Conservation (phyloP, 2,888 invertebrate genomes). For the Leptogaster cylindrica region DNA sequence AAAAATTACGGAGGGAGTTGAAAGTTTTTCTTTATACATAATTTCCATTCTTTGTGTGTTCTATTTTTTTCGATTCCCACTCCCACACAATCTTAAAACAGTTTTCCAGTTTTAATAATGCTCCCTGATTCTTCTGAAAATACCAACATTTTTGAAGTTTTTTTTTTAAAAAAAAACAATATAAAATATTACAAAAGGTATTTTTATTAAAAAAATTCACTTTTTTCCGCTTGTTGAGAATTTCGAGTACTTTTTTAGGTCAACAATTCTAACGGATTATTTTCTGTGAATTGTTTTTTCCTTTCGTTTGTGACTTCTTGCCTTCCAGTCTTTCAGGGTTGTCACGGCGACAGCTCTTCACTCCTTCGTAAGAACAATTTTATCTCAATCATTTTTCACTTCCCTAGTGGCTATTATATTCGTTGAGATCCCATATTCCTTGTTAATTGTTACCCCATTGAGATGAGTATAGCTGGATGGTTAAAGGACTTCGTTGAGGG, state of each 20-base stretch:
- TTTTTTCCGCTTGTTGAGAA: slow-evolving; percentile 10
- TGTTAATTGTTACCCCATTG: no score
- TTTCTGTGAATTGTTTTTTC: background rate
- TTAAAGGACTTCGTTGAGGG: no score
- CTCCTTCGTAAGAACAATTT: no score
- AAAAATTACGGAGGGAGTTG: slow-evolving; percentile 4
- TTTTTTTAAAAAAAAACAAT: no score
- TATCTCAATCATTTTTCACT: no score
- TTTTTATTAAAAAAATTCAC: slow-evolving; percentile 33
- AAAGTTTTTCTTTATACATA: background rate
- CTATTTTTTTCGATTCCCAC: background rate
- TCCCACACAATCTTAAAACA: background rate
- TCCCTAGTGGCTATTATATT: no score
- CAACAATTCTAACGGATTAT: slow-evolving; percentile 13
- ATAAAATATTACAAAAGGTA: slow-evolving; percentile 10
- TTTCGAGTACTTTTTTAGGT: background rate
- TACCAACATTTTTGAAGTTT: no score
- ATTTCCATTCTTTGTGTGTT: background rate
- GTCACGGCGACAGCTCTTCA: background rate
- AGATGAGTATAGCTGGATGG: no score
- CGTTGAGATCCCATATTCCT: no score
- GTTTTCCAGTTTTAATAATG: slow-evolving; percentile 32
- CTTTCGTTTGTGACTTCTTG: background rate
- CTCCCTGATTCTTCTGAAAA: background rate
- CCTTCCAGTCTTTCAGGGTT: background rate